A percentile compares a stretch with the other conserved stretches of the same genome.
phyloP scores from a whole-genome alignment of 2,888 invertebrate species.

The Epistrophella euchroma region DNA sequence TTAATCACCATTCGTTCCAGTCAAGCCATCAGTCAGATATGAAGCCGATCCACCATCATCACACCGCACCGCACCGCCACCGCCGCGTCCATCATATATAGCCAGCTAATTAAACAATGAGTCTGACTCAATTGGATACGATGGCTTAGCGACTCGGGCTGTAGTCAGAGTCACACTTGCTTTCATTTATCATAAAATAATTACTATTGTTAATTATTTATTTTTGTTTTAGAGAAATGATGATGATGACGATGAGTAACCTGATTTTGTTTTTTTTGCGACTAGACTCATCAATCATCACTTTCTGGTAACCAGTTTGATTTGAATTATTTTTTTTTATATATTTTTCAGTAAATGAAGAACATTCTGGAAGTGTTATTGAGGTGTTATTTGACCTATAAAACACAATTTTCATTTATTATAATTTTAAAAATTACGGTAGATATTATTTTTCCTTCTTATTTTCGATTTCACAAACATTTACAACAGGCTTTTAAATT shows the following conservation, averaged over 20 bases:
- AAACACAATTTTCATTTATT: neutral
- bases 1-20: conserved; percentile 70
- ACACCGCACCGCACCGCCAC: neutral
- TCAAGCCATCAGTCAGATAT: conserved; percentile 55
- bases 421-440: no score
- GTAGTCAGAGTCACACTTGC: conserved; percentile 47
- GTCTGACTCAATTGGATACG: conserved; percentile 36
- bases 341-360: neutral
- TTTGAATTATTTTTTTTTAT: neutral
- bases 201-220: conserved; percentile 4
- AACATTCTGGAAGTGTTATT: no score
- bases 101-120: conserved; percentile 75
- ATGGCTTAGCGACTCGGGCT: conserved; percentile 41
- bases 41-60: conserved; percentile 19
- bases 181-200: conserved; percentile 63
- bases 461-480: no score
- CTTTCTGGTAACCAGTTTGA: conserved; percentile 10
- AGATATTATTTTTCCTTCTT: no score
- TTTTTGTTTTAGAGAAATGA: neutral
- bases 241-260: conserved; percentile 28
- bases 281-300: conserved; percentile 59
- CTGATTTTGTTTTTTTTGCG: conserved; percentile 27
- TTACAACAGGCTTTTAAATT: no score
- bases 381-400: no score
- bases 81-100: no score